phyloP scores from a whole-genome alignment of 2,797 vertebrate species.

The Hafferia zeledoni region DNA sequence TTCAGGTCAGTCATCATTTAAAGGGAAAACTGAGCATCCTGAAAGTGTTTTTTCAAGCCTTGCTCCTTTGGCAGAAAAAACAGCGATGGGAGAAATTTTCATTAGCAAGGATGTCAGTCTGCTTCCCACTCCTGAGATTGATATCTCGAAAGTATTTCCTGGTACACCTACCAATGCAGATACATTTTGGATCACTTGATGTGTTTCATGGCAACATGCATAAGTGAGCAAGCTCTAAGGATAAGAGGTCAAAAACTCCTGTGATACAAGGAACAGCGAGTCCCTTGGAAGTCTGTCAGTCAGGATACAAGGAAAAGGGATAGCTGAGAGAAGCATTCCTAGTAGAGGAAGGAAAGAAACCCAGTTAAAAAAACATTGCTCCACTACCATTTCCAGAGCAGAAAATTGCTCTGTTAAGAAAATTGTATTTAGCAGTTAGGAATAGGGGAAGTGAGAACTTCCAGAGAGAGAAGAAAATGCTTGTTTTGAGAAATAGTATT shows the following conservation, averaged over 20 bases:
- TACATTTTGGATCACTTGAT: accelerated
- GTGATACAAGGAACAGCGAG: background rate
- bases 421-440: background rate
- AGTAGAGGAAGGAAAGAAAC: background rate
- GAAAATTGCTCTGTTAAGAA: background rate
- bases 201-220: background rate
- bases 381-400: background rate
- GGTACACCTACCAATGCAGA: accelerated
- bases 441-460: background rate
- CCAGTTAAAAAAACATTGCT: background rate
- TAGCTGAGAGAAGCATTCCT: background rate
- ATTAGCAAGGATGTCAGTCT: background rate
- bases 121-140: background rate
- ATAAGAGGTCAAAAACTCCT: background rate
- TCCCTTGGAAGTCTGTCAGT: background rate
- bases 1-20: background rate
- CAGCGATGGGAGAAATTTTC: background rate
- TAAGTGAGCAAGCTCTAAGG: background rate
- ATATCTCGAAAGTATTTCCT: background rate
- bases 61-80: background rate
- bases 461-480: background rate
- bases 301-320: background rate
- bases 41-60: background rate
- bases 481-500: background rate
- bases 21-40: background rate